Evolutionary conservation across 2,113 vertebrate species (phyloP).

Genomic region (Uria aalge): DNA sequence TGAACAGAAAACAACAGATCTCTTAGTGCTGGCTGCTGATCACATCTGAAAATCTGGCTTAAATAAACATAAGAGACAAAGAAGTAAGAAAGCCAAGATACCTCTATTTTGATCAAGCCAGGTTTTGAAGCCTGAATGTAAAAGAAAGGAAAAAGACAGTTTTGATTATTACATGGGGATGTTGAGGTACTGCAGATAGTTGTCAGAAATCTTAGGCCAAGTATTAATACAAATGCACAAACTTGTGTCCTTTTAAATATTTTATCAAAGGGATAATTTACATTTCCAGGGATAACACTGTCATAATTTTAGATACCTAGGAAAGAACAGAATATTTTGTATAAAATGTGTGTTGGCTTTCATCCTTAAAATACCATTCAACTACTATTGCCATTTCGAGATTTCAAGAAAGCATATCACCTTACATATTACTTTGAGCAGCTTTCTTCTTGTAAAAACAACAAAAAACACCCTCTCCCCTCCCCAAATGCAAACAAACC

Average conservation of each 20-base stretch:
- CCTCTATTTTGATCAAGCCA: background rate
- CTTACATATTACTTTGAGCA: background rate
- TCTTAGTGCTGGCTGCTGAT: background rate
- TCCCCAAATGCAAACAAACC: background rate
- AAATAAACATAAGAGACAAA: background rate
- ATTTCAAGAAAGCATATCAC: background rate
- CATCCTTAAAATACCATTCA: background rate
- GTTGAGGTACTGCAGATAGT: background rate
- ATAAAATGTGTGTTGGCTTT: background rate
- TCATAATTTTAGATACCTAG: background rate
- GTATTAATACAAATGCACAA: background rate
- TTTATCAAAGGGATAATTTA: background rate
- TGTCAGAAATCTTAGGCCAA: background rate
- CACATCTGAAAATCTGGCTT: background rate
- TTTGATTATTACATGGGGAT: background rate
- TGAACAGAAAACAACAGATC: background rate
- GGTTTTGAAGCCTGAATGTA: background rate
- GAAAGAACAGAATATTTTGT: background rate
- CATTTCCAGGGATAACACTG: background rate
- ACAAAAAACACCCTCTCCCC: fast-evolving
- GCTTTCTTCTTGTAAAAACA: background rate
- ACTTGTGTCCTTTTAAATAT: background rate
- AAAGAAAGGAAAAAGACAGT: background rate
- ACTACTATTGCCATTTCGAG: background rate
- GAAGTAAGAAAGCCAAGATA: background rate